Evolutionary conservation across 2,888 invertebrate genomes (phyloP), one percentile per base, ranked within the genome.

Genomic region (Zygogramma bicolorata): DNA sequence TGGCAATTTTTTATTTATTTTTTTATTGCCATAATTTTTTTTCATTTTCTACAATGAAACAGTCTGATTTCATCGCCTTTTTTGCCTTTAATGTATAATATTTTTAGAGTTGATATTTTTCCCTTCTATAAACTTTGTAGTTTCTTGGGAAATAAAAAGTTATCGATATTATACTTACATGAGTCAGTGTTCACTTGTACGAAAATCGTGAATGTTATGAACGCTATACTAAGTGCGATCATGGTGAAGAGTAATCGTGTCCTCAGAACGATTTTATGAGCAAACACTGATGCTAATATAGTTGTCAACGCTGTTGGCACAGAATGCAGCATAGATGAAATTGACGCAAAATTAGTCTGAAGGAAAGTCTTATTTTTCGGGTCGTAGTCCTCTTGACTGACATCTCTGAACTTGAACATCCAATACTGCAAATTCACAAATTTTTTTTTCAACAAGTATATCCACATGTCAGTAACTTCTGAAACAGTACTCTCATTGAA

Each of bases 351-450:
- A 40, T 61, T 61, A 8, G 15, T 61, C 34, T 61, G 61, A 3
- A 61, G 42, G 5, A 40, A 40, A 2, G 61, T 34, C 13, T 40
- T 61, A 40, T 61, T 20, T 22, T 25, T 15, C 20, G 61, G 2
- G 22, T 61, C 61, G 25, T 61, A 34, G 20, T 38, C 25, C 10
- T 18, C 20, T 10, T 8, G n/a, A 25, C 40, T 61, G 8, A 61
- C 40, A 34, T 61, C 61, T 38, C 61, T 34, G 61, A 61, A 61
- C 34, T 61, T 61, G 42, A 13, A 61, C 61, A 61, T 61, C 61
- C 61, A 61, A 38, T 61, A 61, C 61, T 61, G 61, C 13, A 61
- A 61, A 38, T 38, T 38, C 2, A 38, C n/a, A n/a, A n/a, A n/a
- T n/a, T n/a, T n/a, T n/a, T n/a, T n/a, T n/a, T n/a, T n/a, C n/a